Evolutionary conservation across 2,113 vertebrate genomes (phyloP), one percentile per base, ranked within the genome.

Genomic region (Aspidoscelis tigris): DNA sequence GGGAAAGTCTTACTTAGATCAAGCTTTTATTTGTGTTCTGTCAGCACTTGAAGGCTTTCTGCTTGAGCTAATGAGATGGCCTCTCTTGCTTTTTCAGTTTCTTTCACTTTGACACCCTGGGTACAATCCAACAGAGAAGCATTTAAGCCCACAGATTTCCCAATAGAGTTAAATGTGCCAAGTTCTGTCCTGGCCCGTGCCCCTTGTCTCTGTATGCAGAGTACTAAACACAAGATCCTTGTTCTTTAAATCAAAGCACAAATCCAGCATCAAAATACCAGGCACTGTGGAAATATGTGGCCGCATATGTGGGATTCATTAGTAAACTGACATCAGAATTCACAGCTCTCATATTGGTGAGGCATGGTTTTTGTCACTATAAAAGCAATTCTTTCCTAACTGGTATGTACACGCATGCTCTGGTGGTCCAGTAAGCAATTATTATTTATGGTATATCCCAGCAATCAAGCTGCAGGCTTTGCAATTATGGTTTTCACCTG

Each of bases 301-400:
- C 58, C 22, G 5, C 76, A 78, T 58, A 43, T 21, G 58, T 44
- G 39, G 61, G 44, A 79, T 79, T 47, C 77, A 66, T 65, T 79
- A 79, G 20, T 53, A 61, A 20, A 76, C 50, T 58, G 75, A 55
- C 6, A 76, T 58, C 26, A 65, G 14, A 12, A 65, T 39, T 64
- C 76, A 43, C 33, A 64, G 39, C 65, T 65, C 76, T 61, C 47
- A 65, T 78, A 41, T 43, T 65, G 61, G 16, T 64, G 76, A 65
- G 64, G 21, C 14, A 53, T 65, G 21, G 41, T 26, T 66, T 33
- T 44, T 79, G 18, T 44, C 41, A 77, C 20, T 61, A 22, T 33
- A 77, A 77, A 61, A 77, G 55, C 24, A 77, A 77, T 77, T 77
- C n/a, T 41, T 55, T 77, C 21, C 76, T 21, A 58, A 20, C 21